Percentiles rank a stretch among this genome's conserved stretches.
Conservation (phyloP, 1,140 invertebrate genomes). For the Monochamus saltuarius region DNA sequence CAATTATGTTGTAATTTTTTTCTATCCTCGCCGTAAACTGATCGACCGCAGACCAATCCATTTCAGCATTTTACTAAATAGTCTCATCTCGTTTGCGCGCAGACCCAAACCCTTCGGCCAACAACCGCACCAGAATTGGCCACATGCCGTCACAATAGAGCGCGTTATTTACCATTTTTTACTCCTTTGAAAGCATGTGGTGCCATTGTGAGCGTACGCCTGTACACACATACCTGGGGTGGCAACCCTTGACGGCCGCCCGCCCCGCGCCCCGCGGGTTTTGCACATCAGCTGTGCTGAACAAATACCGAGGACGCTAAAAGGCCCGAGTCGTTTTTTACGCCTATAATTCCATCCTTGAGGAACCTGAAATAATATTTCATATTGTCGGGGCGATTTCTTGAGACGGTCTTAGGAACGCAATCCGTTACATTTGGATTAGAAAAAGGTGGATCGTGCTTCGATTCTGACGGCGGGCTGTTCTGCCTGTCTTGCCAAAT, state of each 20-base stretch:
- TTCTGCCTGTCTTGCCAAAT: too few species aligned
- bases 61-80: too few species aligned
- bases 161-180: conserved; percentile 46
- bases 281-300: conserved; percentile 41
- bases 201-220: conserved; percentile 42
- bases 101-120: background rate
- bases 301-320: conserved; percentile 26
- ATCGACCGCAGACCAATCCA: too few species aligned
- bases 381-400: conserved; percentile 35
- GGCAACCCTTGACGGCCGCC: conserved; percentile 38
- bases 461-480: background rate
- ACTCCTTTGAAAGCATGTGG: conserved; percentile 42
- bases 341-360: conserved; percentile 21
- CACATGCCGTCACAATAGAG: conserved; percentile 35
- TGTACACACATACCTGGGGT: conserved; percentile 39
- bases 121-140: conserved; percentile 10
- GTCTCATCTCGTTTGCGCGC: background rate
- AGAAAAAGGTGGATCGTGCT: conserved; percentile 11
- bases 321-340: conserved; percentile 32
- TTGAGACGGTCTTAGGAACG: conserved; percentile 25
- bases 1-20: too few species aligned
- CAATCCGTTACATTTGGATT: conserved; percentile 36
- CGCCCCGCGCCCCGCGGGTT: conserved; percentile 18
- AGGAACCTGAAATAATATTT: conserved; percentile 42
- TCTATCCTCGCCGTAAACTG: too few species aligned